Conservation (phyloP, 2,888 invertebrate species). For the Drosophila kuntzei region DNA sequence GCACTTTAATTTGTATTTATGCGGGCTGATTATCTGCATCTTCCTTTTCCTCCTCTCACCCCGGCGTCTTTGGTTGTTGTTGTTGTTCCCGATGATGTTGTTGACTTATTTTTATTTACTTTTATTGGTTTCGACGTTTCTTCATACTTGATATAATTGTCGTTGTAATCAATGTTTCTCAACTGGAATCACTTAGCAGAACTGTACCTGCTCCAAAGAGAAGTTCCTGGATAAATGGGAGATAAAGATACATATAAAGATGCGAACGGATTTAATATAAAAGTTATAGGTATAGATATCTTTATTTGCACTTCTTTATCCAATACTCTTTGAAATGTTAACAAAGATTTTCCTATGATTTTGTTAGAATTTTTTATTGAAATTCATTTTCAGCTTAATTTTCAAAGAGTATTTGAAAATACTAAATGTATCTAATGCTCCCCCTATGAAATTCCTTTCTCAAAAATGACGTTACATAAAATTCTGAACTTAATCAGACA, state of each 20-base stretch:
- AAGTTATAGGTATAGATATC: not conserved
- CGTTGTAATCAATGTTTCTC: constrained; percentile 30
- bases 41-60: not conserved
- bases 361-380: not conserved
- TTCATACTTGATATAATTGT: constrained; percentile 20
- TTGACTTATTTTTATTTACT: constrained; percentile 54
- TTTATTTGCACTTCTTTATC: too few relatives aligned
- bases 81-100: constrained; percentile 49
- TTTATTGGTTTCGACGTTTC: constrained; percentile 60
- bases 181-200: constrained; percentile 37
- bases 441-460: constrained; percentile 1
- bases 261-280: too few relatives aligned
- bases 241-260: not conserved
- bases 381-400: not conserved
- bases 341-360: not conserved
- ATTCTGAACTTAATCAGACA: constrained; percentile 5
- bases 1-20: constrained; percentile 78
- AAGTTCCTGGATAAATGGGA: not conserved
- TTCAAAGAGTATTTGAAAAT: not conserved
- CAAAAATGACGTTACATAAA: constrained; percentile 40
- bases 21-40: constrained; percentile 72
- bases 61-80: not conserved
- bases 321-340: too few relatives aligned
- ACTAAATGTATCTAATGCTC: not conserved
- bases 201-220: constrained; percentile 56